Base-by-base conservation (phyloP, 2,888 invertebrate species). In the Parochlus steinenii region DNA sequence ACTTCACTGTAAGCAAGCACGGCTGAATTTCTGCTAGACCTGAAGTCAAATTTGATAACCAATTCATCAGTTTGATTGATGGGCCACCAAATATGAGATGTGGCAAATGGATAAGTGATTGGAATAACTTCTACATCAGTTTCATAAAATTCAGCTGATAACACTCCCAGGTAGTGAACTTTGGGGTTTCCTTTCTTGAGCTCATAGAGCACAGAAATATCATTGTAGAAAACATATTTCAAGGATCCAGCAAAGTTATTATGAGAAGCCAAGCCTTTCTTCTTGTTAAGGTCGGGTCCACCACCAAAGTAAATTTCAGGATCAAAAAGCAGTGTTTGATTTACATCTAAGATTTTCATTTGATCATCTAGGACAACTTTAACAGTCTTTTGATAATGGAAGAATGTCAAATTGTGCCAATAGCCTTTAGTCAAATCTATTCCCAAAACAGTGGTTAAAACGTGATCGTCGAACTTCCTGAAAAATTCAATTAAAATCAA, bases 241-340 rank as follows among this genome's bases (percentile, higher is more conserved):
- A 93, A 55, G 46, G 83, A 83, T 16, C 93, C 86, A 45, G 81
- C 81, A 53, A 86, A 87, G 58, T 82, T 85, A 55, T 85, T 82
- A 46, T 76, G 71, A 39, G 76, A 87, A 48, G 71, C 72, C 45
- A 83, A 61, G 31, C 89, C 82, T 55, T 74, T 74, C 62, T 81
- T 82, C 57, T 83, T 82, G 49, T 79, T 66, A 40, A 83, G 56
- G 52, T 83, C 82, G 3, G 86, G 82, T 3, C 87, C 89, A 11
- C 85, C 85, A 31, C 86, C 85, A 44, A 92, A 81, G 54, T 89
- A 90, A 45, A 92, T 85, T 58, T 89, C 86, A 22, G 92, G 90
- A 63, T 92, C 90, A 43, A 92, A 85, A 46, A 86, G 81, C 41
- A 92, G 67, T 52, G 79, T 71, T 34, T 67, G 63, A 52, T 71